phyloP scores from a whole-genome alignment of 2,888 invertebrate species.

The Halocaridina rubra region DNA sequence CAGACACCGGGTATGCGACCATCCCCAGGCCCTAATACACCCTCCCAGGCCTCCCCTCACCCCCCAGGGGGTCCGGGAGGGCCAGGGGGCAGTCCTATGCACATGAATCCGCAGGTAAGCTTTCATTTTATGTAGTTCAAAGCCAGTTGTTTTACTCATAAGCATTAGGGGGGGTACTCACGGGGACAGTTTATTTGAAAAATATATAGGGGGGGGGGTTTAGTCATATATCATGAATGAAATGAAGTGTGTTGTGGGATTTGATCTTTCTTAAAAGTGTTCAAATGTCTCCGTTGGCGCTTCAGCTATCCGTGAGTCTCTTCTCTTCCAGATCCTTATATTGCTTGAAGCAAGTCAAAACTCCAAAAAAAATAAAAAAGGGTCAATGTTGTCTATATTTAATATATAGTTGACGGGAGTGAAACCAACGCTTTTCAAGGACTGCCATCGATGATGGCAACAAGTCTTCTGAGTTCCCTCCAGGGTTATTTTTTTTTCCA shows the following conservation, averaged over 20 bases:
- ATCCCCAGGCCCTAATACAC: slow-evolving; percentile 63
- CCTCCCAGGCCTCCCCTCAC: slow-evolving; percentile 63
- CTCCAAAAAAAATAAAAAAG: too few relatives aligned
- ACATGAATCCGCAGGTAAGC: slow-evolving; percentile 63
- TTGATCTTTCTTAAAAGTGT: neutral
- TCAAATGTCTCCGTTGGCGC: neutral
- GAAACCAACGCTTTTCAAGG: too few relatives aligned
- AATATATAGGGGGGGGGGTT: too few relatives aligned
- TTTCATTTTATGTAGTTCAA: neutral
- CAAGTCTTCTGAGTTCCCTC: too few relatives aligned
- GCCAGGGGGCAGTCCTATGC: slow-evolving; percentile 63
- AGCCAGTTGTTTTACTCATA: slow-evolving; percentile 2
- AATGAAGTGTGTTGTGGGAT: too few relatives aligned
- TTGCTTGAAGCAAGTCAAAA: neutral
- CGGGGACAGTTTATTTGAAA: too few relatives aligned
- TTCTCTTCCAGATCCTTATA: neutral
- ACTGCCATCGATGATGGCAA: too few relatives aligned
- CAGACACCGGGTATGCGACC: slow-evolving; percentile 64
- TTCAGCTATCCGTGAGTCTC: neutral
- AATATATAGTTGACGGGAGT: too few relatives aligned
- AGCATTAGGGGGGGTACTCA: neutral
- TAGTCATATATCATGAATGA: too few relatives aligned
- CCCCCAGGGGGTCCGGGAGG: slow-evolving; percentile 60
- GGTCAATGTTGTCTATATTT: too few relatives aligned
- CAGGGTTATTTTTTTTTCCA: too few relatives aligned